Conservation (phyloP, 2,888 invertebrate species). For the Ectemnius continuus region DNA sequence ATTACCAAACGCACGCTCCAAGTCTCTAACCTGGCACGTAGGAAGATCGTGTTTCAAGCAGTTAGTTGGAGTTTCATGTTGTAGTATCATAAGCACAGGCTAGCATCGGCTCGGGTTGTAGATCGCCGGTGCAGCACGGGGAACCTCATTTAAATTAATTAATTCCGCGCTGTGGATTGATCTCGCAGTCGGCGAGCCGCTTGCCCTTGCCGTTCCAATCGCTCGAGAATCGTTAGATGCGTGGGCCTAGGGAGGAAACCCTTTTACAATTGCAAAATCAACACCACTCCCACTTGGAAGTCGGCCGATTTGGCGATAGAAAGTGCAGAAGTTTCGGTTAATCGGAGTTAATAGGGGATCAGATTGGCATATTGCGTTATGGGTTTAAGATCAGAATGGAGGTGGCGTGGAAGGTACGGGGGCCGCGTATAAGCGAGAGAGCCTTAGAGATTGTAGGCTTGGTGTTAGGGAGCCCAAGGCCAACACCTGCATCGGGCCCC, state of each 20-base stretch:
- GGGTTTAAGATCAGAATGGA: slow-evolving; percentile 53
- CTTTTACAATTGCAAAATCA: slow-evolving; percentile 26
- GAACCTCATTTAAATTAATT: slow-evolving; percentile 50
- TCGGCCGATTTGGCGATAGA: neutral
- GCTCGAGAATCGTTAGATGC: slow-evolving; percentile 57
- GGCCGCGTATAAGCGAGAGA: slow-evolving; percentile 56
- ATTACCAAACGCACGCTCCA: slow-evolving; percentile 21
- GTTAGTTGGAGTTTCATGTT: neutral
- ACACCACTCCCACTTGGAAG: neutral
- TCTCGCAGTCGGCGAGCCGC: slow-evolving; percentile 45
- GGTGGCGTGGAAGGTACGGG: slow-evolving; percentile 41
- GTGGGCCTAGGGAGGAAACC: slow-evolving; percentile 51
- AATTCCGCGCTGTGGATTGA: slow-evolving; percentile 41
- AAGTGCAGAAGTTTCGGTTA: no score
- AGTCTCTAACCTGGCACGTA: slow-evolving; percentile 21
- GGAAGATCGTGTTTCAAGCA: slow-evolving; percentile 23
- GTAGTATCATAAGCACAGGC: slow-evolving; percentile 13
- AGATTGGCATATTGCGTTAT: slow-evolving; percentile 63
- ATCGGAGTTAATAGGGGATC: slow-evolving; percentile 63
- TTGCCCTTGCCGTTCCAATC: slow-evolving; percentile 62
- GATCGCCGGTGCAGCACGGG: slow-evolving; percentile 24
- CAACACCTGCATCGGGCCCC: slow-evolving; percentile 75
- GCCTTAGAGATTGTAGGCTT: slow-evolving; percentile 72
- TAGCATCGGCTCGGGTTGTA: slow-evolving; percentile 20
- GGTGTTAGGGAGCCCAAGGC: slow-evolving; percentile 75